Conservation (phyloP, 1,140 invertebrate species). For the Drosophila orosa region DNA sequence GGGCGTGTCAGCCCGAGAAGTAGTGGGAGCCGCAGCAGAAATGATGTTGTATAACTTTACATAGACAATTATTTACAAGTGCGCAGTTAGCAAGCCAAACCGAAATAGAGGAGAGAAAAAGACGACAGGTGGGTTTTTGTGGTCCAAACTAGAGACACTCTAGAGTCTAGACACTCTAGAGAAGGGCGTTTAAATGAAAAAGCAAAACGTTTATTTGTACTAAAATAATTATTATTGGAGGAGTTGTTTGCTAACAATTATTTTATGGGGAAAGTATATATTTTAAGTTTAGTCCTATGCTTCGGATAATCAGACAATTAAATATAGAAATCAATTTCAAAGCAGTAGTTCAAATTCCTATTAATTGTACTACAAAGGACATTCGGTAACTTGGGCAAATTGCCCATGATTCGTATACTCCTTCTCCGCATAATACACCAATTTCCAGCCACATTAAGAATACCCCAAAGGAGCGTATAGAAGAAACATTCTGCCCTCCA, state of each 20-base stretch:
- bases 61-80: constrained; percentile 81
- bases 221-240: neutral
- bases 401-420: constrained; percentile 4
- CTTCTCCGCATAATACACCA: constrained; percentile 26
- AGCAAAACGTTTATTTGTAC: neutral
- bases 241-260: neutral
- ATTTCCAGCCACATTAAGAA: constrained; percentile 36
- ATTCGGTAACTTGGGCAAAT: constrained; percentile 16
- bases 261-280: neutral
- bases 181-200: neutral
- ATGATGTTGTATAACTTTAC: constrained; percentile 71
- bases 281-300: too few species aligned
- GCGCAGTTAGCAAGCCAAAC: constrained; percentile 52
- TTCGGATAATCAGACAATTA: neutral
- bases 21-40: constrained; percentile 11
- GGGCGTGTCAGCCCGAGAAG: constrained; percentile 4
- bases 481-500: constrained; percentile 13
- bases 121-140: constrained; percentile 13
- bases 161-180: constrained; percentile 1
- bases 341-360: neutral
- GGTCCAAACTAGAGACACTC: constrained; percentile 3
- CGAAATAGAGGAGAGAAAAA: constrained; percentile 5
- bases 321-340: neutral
- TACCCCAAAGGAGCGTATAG: constrained; percentile 32
- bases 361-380: neutral